phyloP scores from a whole-genome alignment of 2,888 invertebrate genomes.

The Morpho deidamia region DNA sequence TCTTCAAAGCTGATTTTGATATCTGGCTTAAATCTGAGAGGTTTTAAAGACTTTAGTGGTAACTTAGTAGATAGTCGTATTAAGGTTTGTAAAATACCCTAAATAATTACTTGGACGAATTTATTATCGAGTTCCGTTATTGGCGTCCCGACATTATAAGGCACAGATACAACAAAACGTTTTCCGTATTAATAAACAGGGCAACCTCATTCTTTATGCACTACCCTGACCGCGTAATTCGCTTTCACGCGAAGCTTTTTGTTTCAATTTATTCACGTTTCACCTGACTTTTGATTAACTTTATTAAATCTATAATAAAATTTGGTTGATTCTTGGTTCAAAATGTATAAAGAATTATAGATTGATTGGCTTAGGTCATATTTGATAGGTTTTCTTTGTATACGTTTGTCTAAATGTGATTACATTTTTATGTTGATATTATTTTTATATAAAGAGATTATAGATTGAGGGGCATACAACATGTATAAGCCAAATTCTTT shows the following conservation, averaged over 20 bases:
- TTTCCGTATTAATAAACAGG: constrained; percentile 18
- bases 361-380: no score
- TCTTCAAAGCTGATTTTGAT: no score
- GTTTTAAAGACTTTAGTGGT: no score
- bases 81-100: no score
- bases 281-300: constrained; percentile 28
- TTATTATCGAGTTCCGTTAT: not conserved
- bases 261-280: constrained; percentile 41
- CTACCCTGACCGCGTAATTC: constrained; percentile 43
- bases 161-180: constrained; percentile 2
- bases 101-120: no score
- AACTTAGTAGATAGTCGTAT: no score
- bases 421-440: not conserved
- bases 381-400: no score
- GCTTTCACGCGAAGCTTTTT: constrained; percentile 38
- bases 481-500: no score
- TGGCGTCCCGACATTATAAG: not conserved
- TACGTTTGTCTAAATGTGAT: no score
- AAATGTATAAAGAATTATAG: not conserved
- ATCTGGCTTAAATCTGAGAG: no score
- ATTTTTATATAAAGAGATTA: not conserved
- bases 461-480: no score
- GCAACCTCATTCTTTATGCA: constrained; percentile 38
- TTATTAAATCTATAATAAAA: not conserved
- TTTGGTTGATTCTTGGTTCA: not conserved